These are phyloP conservation scores for Cettia cetti DNA, from an alignment of 2,113 vertebrate species.

Conservation along the genomic window DNA sequence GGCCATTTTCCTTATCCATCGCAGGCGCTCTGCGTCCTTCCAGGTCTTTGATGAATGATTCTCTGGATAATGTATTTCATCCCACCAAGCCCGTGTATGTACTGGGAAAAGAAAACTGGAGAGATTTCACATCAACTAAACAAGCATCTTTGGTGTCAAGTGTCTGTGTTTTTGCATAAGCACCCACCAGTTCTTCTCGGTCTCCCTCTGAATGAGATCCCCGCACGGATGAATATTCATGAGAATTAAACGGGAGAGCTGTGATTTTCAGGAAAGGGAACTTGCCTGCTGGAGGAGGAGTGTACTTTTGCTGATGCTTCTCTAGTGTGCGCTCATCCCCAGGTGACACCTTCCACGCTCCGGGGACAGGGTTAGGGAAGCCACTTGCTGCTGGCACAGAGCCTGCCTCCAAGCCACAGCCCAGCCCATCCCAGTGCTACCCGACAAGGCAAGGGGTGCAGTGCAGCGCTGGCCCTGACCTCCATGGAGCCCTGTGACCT, in stretches of 20 bases:
- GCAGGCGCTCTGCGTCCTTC: neutral
- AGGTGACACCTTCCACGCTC: neutral
- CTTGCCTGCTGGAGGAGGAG: slow-evolving; percentile 1
- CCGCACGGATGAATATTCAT: slow-evolving; percentile 9
- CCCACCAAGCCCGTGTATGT: neutral
- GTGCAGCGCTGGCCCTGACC: neutral
- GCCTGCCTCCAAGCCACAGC: neutral
- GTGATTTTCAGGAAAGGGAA: neutral
- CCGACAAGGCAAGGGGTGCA: neutral
- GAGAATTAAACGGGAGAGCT: neutral
- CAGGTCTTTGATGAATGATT: neutral
- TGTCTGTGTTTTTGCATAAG: slow-evolving; percentile 13
- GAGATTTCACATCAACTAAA: slow-evolving; percentile 13
- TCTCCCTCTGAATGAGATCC: slow-evolving; percentile 1
- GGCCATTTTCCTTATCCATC: neutral
- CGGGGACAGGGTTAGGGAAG: neutral
- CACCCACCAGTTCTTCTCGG: slow-evolving; percentile 11
- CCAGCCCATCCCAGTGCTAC: neutral
- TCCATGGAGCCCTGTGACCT: neutral
- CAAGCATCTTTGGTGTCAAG: neutral
- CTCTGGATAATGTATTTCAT: neutral
- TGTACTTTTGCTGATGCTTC: neutral
- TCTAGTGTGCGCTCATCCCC: neutral
- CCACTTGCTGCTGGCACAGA: rapidly evolving
- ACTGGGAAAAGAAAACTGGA: neutral